Evolutionary conservation across 2,888 invertebrate species (phyloP).

Genomic region (Unio pictorum): DNA sequence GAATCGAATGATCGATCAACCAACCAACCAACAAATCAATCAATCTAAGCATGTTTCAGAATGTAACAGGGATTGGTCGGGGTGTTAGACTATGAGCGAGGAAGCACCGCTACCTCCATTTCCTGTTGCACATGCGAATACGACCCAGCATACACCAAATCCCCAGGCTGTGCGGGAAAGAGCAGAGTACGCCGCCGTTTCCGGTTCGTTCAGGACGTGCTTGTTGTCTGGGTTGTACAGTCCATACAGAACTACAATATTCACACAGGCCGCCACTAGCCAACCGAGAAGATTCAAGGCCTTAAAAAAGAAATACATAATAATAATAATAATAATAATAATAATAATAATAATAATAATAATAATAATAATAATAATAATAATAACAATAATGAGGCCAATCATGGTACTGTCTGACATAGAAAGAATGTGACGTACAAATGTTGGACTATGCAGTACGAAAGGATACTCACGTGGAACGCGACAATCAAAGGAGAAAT

Average conservation of each 20-base stretch:
- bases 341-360: slow-evolving; percentile 3
- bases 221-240: slow-evolving; percentile 59
- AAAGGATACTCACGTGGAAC: too few relatives aligned
- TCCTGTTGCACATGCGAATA: slow-evolving; percentile 74
- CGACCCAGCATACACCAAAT: slow-evolving; percentile 74
- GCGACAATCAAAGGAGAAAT: too few relatives aligned
- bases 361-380: neutral
- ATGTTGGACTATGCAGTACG: too few relatives aligned
- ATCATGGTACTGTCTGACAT: too few relatives aligned
- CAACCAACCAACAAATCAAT: too few relatives aligned
- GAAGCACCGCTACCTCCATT: slow-evolving; percentile 69
- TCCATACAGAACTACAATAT: slow-evolving; percentile 65
- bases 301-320: slow-evolving; percentile 22
- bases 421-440: too few relatives aligned
- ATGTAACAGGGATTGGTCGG: too few relatives aligned
- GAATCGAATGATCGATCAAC: too few relatives aligned
- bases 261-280: slow-evolving; percentile 55
- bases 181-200: slow-evolving; percentile 69
- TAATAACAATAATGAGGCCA: neutral
- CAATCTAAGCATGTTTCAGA: too few relatives aligned
- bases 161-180: slow-evolving; percentile 73
- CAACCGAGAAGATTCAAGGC: slow-evolving; percentile 53
- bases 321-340: slow-evolving; percentile 2
- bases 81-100: too few relatives aligned
- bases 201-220: slow-evolving; percentile 33